phyloP scores from a whole-genome alignment of 2,113 vertebrate genomes.

The Lasiurus borealis region DNA sequence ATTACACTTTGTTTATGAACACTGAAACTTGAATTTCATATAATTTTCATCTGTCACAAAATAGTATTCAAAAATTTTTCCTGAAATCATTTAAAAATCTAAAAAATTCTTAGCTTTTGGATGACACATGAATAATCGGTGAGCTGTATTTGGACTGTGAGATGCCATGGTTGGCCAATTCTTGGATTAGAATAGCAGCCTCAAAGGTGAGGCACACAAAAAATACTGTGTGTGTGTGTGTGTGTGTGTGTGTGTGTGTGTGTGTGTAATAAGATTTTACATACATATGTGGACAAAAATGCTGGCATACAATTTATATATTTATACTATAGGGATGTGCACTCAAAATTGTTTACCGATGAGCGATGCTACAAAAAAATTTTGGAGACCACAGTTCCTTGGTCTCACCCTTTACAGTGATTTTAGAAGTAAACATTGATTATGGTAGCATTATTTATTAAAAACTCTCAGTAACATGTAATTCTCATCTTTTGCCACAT shows the following conservation, averaged over 20 bases:
- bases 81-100: background rate
- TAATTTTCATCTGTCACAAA: background rate
- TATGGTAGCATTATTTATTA: background rate
- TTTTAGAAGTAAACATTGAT: background rate
- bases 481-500: background rate
- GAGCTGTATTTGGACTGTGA: background rate
- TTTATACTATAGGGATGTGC: background rate
- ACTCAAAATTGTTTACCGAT: background rate
- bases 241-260: too few species aligned
- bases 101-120: background rate
- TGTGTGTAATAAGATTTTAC: conserved; percentile 13
- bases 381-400: background rate
- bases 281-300: background rate
- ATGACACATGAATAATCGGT: background rate
- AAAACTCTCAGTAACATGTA: background rate
- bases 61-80: background rate
- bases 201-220: background rate
- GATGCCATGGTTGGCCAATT: too few species aligned
- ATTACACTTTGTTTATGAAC: too few species aligned
- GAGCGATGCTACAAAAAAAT: background rate
- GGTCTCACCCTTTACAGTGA: background rate
- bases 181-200: background rate
- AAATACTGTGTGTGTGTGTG: background rate
- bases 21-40: too few species aligned
- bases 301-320: background rate